Evolutionary conservation across 2,888 invertebrate species (phyloP), one percentile per base, ranked within the genome.

Genomic region (Apodemia mormo): DNA sequence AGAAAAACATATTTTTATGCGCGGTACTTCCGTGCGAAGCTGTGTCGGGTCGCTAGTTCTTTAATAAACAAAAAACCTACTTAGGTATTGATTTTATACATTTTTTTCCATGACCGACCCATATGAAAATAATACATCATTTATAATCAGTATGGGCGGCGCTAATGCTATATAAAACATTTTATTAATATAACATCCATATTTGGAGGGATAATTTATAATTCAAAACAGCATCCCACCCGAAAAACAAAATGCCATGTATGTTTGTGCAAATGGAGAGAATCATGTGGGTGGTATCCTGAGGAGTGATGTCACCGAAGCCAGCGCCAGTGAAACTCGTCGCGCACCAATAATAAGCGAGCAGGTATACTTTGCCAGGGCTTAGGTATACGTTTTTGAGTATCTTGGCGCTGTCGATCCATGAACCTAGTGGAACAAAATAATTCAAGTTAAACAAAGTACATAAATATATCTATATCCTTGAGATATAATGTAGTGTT

Each of bases 271-370:
- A 85, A 73, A 90, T 89, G 72, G 89, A 85, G 72, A 94, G 78
- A 68, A 92, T 79, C 85, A 93, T 88, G 77, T 90, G 89, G 58
- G 79, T 75, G 67, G 87, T 82, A 76, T 90, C 88, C 74, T 92
- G 89, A 1, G 94, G 88, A 33, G 85, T 86, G 71, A 94, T 85
- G 77, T 94, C 94, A 68, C 94, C 94, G 72, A 94, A 92, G 12
- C 94, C 94, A 68, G 90, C 90, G 40, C 92, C 90, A 68, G 90
- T 89, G 73, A 94, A 89, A 70, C 90, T 90, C 2, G 89, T 81
- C 2, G 93, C 89, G 4, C 90, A 78, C 92, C 93, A 94, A 77
- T 94, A 94, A 78, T 90, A 88, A 49, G 91, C 93, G 58, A 93
- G 73, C 40, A 93, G 79, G 76, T 90, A 92, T 22, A 91, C 89